Base-by-base conservation (phyloP, 2,113 vertebrate species). In the Megalops atlanticus region DNA sequence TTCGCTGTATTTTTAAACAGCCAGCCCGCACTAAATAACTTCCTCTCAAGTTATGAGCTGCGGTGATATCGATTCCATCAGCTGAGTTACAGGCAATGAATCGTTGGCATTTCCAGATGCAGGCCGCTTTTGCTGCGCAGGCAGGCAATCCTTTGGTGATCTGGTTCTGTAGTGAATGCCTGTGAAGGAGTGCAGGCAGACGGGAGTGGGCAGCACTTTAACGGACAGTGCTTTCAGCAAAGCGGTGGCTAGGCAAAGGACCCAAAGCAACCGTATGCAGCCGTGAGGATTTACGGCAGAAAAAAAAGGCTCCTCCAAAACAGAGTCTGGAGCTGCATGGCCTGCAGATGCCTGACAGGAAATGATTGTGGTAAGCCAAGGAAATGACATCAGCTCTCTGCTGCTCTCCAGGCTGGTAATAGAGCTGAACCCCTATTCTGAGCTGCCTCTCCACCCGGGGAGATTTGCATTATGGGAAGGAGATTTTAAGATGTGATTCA, bases 281-380 rank as follows among this genome's bases (percentile, higher is more conserved):
- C 86, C 85, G 84, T 71, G 78, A 41, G 74, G 45, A 70, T 74
- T 79, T 80, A n/a, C n/a, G n/a, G 77, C 11, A 81, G 80, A 82
- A 54, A 71, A 0, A 78, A 68, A 85, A 58, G 80, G 58, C 79
- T 39, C 27, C 72, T 77, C 74, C 82, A 86, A 86, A 43, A 78
- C 74, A 82, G 16, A 88, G 83, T 83, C 89, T 92, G 89, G 90
- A 89, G 91, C 90, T 92, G 89, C 84, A 88, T 86, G 87, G 85
- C 73, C 91, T 91, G 79, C 83, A 90, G 87, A 91, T 90, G 89
- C 90, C 89, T 90, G 15, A 86, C 89, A 93, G 92, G 93, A 93
- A 93, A 93, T 91, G 86, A 84, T 84, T 94, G 92, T 87, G 93
- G 93, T 90, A 81, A 91, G 78, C 89, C 90, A 82, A 86, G 89